A percentile compares a stretch with the other conserved stretches of the same genome.
Evolutionary conservation across 2,797 vertebrate species (phyloP).

Genomic region (Spea hammondii): DNA sequence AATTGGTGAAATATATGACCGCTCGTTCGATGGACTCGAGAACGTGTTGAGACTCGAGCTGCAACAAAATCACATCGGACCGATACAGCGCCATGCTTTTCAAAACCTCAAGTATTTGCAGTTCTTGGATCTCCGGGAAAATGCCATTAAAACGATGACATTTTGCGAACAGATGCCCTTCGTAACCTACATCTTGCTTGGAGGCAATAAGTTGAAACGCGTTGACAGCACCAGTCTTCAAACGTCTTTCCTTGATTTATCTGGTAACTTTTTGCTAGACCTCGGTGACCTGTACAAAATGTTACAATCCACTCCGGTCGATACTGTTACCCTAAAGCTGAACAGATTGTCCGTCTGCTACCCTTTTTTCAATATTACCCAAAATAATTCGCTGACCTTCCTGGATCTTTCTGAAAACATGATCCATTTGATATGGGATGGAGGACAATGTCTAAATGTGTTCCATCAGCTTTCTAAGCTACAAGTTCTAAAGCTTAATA

Average conservation of each 20-base stretch:
- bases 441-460: slow-evolving; percentile 65
- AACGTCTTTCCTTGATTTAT: slow-evolving; percentile 63
- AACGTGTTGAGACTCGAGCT: slow-evolving; percentile 71
- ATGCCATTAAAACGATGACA: slow-evolving; percentile 70
- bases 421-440: slow-evolving; percentile 71
- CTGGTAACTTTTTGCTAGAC: slow-evolving; percentile 71
- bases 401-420: slow-evolving; percentile 71
- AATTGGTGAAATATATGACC: slow-evolving; percentile 72
- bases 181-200: slow-evolving; percentile 61
- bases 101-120: slow-evolving; percentile 62
- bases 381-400: slow-evolving; percentile 60
- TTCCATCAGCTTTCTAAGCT: slow-evolving; percentile 66
- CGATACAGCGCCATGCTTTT: slow-evolving; percentile 68
- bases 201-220: slow-evolving; percentile 72
- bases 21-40: slow-evolving; percentile 69
- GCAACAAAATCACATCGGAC: slow-evolving; percentile 80
- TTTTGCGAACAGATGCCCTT: slow-evolving; percentile 61
- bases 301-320: slow-evolving; percentile 57
- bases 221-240: background rate
- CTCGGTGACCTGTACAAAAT: slow-evolving; percentile 66
- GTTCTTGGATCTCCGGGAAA: slow-evolving; percentile 72
- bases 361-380: fast-evolving
- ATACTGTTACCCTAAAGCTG: slow-evolving; percentile 68
- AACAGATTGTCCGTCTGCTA: slow-evolving; percentile 74
- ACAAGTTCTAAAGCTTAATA: slow-evolving; percentile 65